Base-by-base conservation (phyloP, 2,888 invertebrate species). In the Archips xylosteana region DNA sequence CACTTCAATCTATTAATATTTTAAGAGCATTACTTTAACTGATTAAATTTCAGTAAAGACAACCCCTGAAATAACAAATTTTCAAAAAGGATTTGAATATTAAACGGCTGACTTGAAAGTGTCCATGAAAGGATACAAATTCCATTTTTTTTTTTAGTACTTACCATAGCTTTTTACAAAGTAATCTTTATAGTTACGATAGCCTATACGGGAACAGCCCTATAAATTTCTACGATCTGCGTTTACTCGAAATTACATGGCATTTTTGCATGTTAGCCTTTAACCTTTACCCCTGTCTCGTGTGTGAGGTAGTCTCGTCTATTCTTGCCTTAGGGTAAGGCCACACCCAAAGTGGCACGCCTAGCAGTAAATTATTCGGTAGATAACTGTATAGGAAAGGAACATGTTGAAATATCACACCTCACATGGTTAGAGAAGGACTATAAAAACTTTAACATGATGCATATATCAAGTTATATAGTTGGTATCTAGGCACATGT, bases 21-120 rank as follows among this genome's bases (percentile, higher is more conserved):
- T 57, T 34, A 70, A 57, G 54, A 51, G 63, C 45, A 70, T 36
- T 57, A 57, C 45, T 63, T 63, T 70, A 70, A 57, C n/a, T 34
- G 36, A 70, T 70, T 57, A 63, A 63, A 63, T 62, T 57, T 45
- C 15, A 5, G 9, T 70, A 45, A 70, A 54, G 54, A 51, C 34
- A 62, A 70, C 61, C 62, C 54, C 15, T 57, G 54, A 45, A 57
- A 49, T n/a, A 70, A 57, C 63, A 2, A 47, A 49, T 49, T n/a
- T 5, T 12, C 10, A 45, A 12, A 13, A 51, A n/a, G 51, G 51
- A n/a, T 51, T 51, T 54, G 23, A 47, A 70, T 70, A 57, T 32
- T 57, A 32, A 57, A n/a, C n/a, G n/a, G n/a, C 10, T 32, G 23
- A 32, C 32, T 57, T 4, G 12, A 3, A 32, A 23, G 6, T 23